These are phyloP conservation scores for Hirundichthys speculiger DNA, from an alignment of 2,113 vertebrate genomes.

Conservation along the genomic window DNA sequence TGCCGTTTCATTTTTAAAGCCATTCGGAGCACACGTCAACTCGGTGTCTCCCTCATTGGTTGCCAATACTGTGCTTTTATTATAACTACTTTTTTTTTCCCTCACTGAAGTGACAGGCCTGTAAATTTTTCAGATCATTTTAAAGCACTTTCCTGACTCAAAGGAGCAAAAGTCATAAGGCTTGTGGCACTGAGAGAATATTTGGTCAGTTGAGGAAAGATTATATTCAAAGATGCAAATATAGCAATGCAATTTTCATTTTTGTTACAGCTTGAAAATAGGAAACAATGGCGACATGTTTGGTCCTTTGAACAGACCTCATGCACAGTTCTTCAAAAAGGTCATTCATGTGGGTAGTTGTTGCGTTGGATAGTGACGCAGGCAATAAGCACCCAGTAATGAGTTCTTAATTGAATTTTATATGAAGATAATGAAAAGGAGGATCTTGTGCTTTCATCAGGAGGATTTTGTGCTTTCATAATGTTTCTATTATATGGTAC, in stretches of 20 bases:
- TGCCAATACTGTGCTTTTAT: not conserved
- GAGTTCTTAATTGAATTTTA: no score
- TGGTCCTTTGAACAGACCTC: no score
- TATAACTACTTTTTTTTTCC: constrained; percentile 8
- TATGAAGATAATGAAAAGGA: no score
- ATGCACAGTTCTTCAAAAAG: no score
- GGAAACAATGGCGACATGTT: no score
- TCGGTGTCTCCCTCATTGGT: constrained; percentile 28
- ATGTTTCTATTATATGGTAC: no score
- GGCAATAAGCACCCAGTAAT: no score
- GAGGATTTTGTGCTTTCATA: no score
- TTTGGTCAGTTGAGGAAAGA: not conserved
- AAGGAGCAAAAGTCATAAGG: not conserved
- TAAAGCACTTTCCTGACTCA: not conserved
- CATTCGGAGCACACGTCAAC: constrained; percentile 23
- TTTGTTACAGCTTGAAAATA: no score
- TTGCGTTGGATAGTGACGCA: no score
- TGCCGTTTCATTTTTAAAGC: constrained; percentile 26
- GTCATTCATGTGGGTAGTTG: no score
- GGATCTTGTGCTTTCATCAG: no score
- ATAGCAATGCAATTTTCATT: not conserved
- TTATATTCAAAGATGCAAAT: not conserved
- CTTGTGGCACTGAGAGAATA: not conserved
- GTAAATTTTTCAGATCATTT: constrained; percentile 13
- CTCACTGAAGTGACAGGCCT: not conserved